A percentile compares a stretch with the other conserved stretches of the same genome.
phyloP scores from a whole-genome alignment of 2,888 invertebrate genomes.

The Acleris cristana region DNA sequence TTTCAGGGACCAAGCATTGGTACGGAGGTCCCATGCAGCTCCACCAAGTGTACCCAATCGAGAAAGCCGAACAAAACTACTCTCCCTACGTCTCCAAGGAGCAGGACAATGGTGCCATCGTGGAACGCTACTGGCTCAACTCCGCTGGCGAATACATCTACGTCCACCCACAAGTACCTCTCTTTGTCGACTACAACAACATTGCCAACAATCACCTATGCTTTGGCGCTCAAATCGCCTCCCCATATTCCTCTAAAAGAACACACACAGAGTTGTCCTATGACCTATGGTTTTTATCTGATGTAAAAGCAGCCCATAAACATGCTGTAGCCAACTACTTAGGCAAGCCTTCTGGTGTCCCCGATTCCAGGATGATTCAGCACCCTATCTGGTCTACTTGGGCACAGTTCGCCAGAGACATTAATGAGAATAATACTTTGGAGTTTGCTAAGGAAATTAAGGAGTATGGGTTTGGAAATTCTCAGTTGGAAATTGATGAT shows the following conservation, averaged over 20 bases:
- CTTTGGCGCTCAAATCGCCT: constrained; percentile 80
- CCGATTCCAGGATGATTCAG: constrained; percentile 87
- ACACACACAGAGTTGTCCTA: constrained; percentile 79
- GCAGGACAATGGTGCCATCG: constrained; percentile 80
- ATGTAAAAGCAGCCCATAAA: constrained; percentile 85
- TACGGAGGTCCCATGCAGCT: constrained; percentile 86
- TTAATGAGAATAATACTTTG: constrained; percentile 85
- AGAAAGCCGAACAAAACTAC: constrained; percentile 77
- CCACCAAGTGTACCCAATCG: constrained; percentile 85
- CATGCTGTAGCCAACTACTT: constrained; percentile 85
- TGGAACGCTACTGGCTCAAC: constrained; percentile 89
- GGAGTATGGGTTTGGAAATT: constrained; percentile 85
- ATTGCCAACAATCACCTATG: constrained; percentile 80
- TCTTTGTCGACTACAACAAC: constrained; percentile 88
- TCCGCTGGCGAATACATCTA: constrained; percentile 87
- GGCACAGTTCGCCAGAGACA: constrained; percentile 87
- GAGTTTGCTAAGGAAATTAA: constrained; percentile 87
- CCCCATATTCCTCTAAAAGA: constrained; percentile 78
- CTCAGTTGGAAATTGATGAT: constrained; percentile 94
- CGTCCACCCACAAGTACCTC: constrained; percentile 85
- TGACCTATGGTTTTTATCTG: constrained; percentile 82
- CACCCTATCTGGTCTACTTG: constrained; percentile 96
- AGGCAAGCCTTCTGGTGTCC: constrained; percentile 85
- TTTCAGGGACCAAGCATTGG: constrained; percentile 83
- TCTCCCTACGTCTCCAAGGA: constrained; percentile 83